phyloP scores from a whole-genome alignment of 2,888 invertebrate species.

The Hermodice carunculata region DNA sequence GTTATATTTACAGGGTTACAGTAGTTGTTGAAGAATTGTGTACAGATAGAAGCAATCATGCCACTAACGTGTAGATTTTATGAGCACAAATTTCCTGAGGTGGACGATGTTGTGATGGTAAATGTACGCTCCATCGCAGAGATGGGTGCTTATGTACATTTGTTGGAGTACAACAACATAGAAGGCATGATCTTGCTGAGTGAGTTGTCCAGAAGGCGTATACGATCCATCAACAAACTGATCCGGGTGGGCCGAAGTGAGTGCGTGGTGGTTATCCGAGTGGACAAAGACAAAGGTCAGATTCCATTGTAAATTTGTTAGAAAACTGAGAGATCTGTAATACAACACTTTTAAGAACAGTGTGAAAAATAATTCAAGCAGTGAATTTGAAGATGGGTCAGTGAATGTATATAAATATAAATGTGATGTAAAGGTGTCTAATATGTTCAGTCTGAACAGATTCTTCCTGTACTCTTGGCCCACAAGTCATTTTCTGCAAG shows the following conservation, averaged over 20 bases:
- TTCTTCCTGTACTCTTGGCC: no score
- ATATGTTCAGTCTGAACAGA: no score
- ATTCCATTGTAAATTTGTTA: not conserved
- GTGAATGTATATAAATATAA: no score
- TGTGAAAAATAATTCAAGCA: not conserved
- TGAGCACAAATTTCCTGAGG: constrained; percentile 44
- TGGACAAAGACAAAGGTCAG: constrained; percentile 98
- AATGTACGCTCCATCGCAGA: constrained; percentile 97
- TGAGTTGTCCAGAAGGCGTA: constrained; percentile 97
- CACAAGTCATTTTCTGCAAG: no score
- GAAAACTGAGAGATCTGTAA: not conserved
- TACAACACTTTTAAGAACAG: not conserved
- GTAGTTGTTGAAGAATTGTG: no score
- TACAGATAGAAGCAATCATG: constrained; percentile 47
- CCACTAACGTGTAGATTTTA: constrained; percentile 60
- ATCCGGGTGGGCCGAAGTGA: constrained; percentile 99
- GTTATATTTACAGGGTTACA: no score
- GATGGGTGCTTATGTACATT: constrained; percentile 99
- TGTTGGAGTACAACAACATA: constrained; percentile 98
- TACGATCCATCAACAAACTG: constrained; percentile 98
- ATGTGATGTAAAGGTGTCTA: no score
- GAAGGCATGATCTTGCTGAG: constrained; percentile 98
- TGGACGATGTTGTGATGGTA: constrained; percentile 99
- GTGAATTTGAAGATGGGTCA: no score
- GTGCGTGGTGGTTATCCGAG: constrained; percentile 98